Evolutionary conservation across 2,888 invertebrate species (phyloP).

Genomic region (Agrotis ipsilon): DNA sequence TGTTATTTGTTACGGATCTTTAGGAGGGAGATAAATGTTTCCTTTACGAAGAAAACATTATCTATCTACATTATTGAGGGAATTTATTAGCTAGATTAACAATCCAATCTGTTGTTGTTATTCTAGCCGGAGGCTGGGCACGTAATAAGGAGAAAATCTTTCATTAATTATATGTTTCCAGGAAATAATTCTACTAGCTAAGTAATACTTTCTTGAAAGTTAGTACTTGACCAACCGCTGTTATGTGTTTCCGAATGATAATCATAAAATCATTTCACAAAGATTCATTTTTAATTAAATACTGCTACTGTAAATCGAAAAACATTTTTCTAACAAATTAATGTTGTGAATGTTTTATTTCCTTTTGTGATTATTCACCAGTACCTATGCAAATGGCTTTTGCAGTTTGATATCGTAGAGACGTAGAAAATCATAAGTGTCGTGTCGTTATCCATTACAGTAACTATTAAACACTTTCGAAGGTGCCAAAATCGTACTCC

Average conservation of each 20-base stretch:
- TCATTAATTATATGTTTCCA: background rate
- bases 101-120: slow-evolving; percentile 10
- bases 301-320: background rate
- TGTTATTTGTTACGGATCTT: slow-evolving; percentile 17
- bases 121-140: background rate
- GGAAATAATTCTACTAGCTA: background rate
- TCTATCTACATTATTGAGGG: slow-evolving; percentile 4
- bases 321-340: no score
- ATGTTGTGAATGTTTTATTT: no score
- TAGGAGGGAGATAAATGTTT: slow-evolving; percentile 16
- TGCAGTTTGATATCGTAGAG: no score
- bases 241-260: background rate
- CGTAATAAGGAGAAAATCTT: background rate
- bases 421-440: no score
- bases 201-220: background rate
- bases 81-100: slow-evolving; percentile 19
- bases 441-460: no score
- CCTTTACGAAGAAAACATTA: background rate
- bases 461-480: no score
- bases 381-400: no score
- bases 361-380: no score
- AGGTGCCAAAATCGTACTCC: no score
- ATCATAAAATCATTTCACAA: background rate
- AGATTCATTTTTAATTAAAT: background rate
- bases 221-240: background rate